Base-by-base conservation (phyloP, 2,113 vertebrate genomes). In the Empidonax traillii region DNA sequence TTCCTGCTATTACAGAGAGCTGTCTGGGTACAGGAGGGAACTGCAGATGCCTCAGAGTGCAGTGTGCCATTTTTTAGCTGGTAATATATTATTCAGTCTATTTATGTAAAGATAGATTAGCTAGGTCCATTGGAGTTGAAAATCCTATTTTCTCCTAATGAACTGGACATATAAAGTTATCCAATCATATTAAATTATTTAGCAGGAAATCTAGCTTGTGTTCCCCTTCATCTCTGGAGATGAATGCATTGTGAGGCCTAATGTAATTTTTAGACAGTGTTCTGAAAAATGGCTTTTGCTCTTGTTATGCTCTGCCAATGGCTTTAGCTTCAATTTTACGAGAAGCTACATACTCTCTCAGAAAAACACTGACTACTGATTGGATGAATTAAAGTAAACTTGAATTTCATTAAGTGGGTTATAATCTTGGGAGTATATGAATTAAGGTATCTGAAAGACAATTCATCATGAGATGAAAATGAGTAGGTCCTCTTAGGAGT, bases 131-230 rank as follows among this genome's bases (percentile, higher is more conserved):
- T 90, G 43, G 22, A 86, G 53, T 78, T 85, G 46, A 97, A 96
- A 91, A 92, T 95, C 91, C 72, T 78, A 28, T 95, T 98, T 97
- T 90, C 47, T 90, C 21, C 61, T 91, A 92, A 95, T 96, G 75
- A 97, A 84, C 67, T 91, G 35, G 78, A 88, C 68, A 62, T 22
- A 92, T 72, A 73, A 49, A 94, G 62, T 93, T 87, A 65, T 94
- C 68, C 92, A 81, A 93, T 49, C 22, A 65, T 47, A 85, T 66
- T 85, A 96, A 91, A 93, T 86, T 56, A 79, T 84, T 97, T 83
- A 93, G 69, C 37, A 71, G 62, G 71, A 90, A 80, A 80, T 78
- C n/a, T 75, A 83, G 53, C 44, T 92, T 73, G 43, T 4, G 9
- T 91, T 97, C 89, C 33, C 77, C 46, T 71, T 93, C 19, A 27